Evolutionary conservation across 2,888 invertebrate genomes (phyloP), one percentile per base, ranked within the genome.

Genomic region (Limenitis camilla): DNA sequence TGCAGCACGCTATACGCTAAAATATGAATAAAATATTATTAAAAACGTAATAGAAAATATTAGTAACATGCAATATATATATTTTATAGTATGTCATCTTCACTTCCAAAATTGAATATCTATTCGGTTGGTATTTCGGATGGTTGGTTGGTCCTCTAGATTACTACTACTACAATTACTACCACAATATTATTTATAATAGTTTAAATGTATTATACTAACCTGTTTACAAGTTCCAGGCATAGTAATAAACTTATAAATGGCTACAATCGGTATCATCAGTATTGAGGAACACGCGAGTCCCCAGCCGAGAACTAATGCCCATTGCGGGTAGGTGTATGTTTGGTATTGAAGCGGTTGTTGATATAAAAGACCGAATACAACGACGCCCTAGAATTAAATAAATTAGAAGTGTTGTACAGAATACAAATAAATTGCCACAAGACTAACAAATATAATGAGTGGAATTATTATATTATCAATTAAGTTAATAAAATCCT

Each of bases 231-330:
- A 88, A 4, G 92, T 89, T 35, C 94, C 94, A 4, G 91, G 89
- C 0, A 92, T 92, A 55, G 89, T 89, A 48, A 88, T 74, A 29
- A 94, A 68, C 66, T 91, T 90, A 60, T 91, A 86, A 43, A 92
- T 72, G 0, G 92, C 93, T 10, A 92, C 88, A 2, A 91, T 66
- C 0, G 93, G 93, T 65, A 93, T 93, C 91, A 93, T 92, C 48
- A 92, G 77, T 40, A 93, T 92, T 43, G 93, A 92, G 52, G 92
- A 92, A 61, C 92, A 88, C n/a, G 93, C 92, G 42, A 93, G 85
- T 0, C 88, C 87, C 92, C 92, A 93, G 46, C 93, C 93, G 9
- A 93, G 84, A 63, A 90, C 87, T 66, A 91, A 92, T 0, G 93
- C 93, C 93, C 93, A 93, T 56, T 74, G 84, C 0, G 93, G 93